phyloP scores from a whole-genome alignment of 2,888 invertebrate species.

The Neoaliturus tenellus region DNA sequence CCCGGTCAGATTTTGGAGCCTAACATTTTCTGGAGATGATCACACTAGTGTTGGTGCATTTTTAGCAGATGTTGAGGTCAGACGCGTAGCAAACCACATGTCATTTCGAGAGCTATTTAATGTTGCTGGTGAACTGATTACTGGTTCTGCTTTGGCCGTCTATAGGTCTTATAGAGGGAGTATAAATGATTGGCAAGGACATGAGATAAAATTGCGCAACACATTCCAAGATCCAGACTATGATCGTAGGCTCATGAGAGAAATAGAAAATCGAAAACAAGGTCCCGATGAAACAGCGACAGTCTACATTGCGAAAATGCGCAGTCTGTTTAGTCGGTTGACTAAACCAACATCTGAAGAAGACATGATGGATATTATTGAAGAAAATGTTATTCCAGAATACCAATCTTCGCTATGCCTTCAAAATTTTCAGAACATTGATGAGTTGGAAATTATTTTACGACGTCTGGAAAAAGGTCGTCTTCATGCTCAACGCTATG shows the following conservation, averaged over 20 bases:
- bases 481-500: neutral
- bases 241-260: neutral
- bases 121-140: neutral
- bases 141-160: neutral
- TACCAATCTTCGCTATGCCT: neutral
- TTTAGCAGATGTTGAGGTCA: neutral
- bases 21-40: constrained; percentile 20
- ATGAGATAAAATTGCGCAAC: neutral
- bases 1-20: neutral
- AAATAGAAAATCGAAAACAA: constrained; percentile 15
- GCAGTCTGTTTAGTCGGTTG: neutral
- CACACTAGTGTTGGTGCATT: neutral
- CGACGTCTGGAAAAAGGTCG: neutral
- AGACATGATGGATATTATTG: neutral
- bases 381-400: constrained; percentile 13
- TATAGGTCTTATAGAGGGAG: constrained; percentile 1
- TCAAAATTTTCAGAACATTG: neutral
- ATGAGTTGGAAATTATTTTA: constrained; percentile 7
- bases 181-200: neutral
- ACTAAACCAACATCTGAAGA: neutral
- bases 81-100: constrained; percentile 11
- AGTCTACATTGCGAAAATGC: constrained; percentile 12
- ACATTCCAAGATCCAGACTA: constrained; percentile 12
- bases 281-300: neutral
- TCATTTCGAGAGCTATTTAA: constrained; percentile 1